Base-by-base conservation (phyloP, 37 sponge, comb jelly and placozoan species). In the Bolinopsis microptera region DNA sequence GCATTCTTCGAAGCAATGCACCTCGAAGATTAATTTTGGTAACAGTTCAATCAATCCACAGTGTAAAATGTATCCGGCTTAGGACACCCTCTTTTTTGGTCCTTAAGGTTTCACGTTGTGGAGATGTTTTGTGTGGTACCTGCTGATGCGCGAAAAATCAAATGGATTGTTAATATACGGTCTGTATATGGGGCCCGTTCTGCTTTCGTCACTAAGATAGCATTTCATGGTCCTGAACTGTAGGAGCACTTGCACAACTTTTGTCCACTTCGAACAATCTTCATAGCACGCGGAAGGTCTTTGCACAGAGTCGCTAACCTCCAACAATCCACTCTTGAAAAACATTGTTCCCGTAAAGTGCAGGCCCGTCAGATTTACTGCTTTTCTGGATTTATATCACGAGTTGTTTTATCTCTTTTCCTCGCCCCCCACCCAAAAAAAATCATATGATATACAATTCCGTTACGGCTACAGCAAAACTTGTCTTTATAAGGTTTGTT, bases 361-460 rank as follows among this genome's bases (percentile, higher is more conserved):
- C n/a, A n/a, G n/a, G n/a, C n/a, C n/a, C n/a, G n/a, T n/a, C n/a
- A n/a, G n/a, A n/a, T n/a, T n/a, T n/a, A n/a, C n/a, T n/a, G n/a
- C n/a, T n/a, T n/a, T n/a, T n/a, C n/a, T n/a, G n/a, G n/a, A n/a
- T n/a, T n/a, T n/a, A n/a, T n/a, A n/a, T n/a, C n/a, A n/a, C n/a
- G n/a, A n/a, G n/a, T n/a, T n/a, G n/a, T n/a, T n/a, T n/a, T n/a
- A n/a, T n/a, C n/a, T n/a, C n/a, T n/a, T n/a, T n/a, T n/a, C n/a
- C n/a, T n/a, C n/a, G n/a, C n/a, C 33, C 32, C 37, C 36, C 27
- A 34, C 80, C 28, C 80, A 77, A 32, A 32, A 34, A 18, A 77
- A 77, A 77, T 77, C 80, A 34, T 77, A 77, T 9, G 80, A 77
- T n/a, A n/a, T n/a, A n/a, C n/a, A n/a, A n/a, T n/a, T n/a, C n/a